Percentiles rank a stretch among this genome's conserved stretches.
phyloP scores from a whole-genome alignment of 92 coral and sea anemone species.

The Palythoa grandis region DNA sequence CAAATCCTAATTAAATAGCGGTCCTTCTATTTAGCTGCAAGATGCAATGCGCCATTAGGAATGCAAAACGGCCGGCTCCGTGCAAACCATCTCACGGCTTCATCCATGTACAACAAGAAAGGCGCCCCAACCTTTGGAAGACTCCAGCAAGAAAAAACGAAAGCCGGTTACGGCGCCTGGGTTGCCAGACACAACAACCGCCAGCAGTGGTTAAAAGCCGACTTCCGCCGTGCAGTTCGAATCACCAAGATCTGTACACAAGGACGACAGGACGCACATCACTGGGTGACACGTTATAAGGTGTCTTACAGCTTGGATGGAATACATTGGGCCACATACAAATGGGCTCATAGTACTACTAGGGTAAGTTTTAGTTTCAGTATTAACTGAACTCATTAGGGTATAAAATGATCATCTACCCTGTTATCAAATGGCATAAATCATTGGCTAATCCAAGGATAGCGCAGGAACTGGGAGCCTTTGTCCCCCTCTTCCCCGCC shows the following conservation, averaged over 20 bases:
- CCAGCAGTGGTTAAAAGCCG: constrained; percentile 48
- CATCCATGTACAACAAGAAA: constrained; percentile 12
- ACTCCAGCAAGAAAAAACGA: constrained; percentile 22
- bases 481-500: too few species aligned
- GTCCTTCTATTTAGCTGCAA: background rate
- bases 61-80: constrained; percentile 35
- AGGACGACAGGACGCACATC: constrained; percentile 37
- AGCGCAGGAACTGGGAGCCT: too few species aligned
- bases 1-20: too few species aligned
- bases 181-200: constrained; percentile 43
- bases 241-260: constrained; percentile 51
- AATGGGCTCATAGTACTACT: constrained; percentile 29
- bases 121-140: constrained; percentile 15
- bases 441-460: too few species aligned
- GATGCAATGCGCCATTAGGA: constrained; percentile 35
- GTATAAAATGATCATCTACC: too few species aligned
- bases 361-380: background rate
- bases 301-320: constrained; percentile 53
- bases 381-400: too few species aligned
- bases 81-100: constrained; percentile 30
- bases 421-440: too few species aligned
- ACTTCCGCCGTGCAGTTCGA: constrained; percentile 31
- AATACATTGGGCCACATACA: constrained; percentile 47
- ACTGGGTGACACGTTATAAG: constrained; percentile 44
- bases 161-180: constrained; percentile 48